A percentile compares a stretch with the other conserved stretches of the same genome.
Evolutionary conservation across 2,888 invertebrate genomes (phyloP).

Genomic region (Cetonia aurata): DNA sequence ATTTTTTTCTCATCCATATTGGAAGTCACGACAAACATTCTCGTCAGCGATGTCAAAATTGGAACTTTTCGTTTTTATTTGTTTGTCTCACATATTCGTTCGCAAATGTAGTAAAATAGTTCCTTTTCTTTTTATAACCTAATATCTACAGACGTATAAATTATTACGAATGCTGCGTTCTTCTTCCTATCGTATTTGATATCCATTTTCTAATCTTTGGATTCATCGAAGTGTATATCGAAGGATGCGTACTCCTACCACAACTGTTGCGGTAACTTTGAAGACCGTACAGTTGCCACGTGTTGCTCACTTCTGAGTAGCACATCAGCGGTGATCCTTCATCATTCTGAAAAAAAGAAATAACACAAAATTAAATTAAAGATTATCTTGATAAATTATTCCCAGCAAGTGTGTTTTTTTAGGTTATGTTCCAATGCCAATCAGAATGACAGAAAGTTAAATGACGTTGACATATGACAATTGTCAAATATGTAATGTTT

Average conservation of each 20-base stretch:
- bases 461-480: background rate
- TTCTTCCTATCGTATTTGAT: conserved; percentile 63
- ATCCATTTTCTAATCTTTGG: conserved; percentile 65
- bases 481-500: too few species aligned
- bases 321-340: conserved; percentile 78
- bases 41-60: background rate
- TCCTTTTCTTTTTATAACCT: conserved; percentile 24
- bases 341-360: conserved; percentile 69
- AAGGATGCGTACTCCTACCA: conserved; percentile 71
- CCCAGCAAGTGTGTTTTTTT: too few species aligned
- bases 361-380: background rate
- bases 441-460: too few species aligned
- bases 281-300: conserved; percentile 74
- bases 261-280: conserved; percentile 73
- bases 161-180: conserved; percentile 47
- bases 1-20: too few species aligned
- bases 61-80: conserved; percentile 4
- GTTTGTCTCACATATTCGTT: conserved; percentile 8
- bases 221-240: conserved; percentile 69
- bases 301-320: conserved; percentile 66
- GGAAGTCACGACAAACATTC: too few species aligned
- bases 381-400: too few species aligned
- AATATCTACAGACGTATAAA: conserved; percentile 37
- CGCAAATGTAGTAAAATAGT: background rate
- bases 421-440: background rate